Base-by-base conservation (phyloP, 2,888 invertebrate species). In the Erebia ligea region DNA sequence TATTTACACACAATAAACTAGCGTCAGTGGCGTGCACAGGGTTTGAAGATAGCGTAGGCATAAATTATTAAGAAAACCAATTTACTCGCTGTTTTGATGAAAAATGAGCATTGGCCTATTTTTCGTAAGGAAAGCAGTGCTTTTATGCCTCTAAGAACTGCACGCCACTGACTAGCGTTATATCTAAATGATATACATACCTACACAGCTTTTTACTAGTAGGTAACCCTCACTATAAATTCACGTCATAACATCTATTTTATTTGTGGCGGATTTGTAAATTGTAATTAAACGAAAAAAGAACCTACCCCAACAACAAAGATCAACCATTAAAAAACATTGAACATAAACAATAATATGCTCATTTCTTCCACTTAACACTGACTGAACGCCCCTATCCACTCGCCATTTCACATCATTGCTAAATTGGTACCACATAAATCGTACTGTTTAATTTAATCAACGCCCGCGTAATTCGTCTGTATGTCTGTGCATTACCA, bases 351-450 rank as follows among this genome's bases (percentile, higher is more conserved):
- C 76, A 76, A 74, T 74, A 70, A 68, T 69, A 74, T 65, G 69
- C 72, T 81, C 79, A 81, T 84, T 83, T 84, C 80, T 81, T 77
- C 83, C 86, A 89, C 83, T 89, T 86, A 86, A 85, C 79, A 76
- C 75, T 75, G 80, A 76, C 79, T 76, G 76, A 79, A 82, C 80
- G 85, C 90, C 91, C 90, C 90, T 89, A 91, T 91, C 76, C 80
- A 74, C 78, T 84, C 82, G 85, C 87, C 85, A 89, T 88, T 91
- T 87, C 86, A 87, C 85, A 85, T 89, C 88, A 89, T 87, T 90
- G 92, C 91, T 91, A 89, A 92, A 92, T 92, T 91, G 91, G 87
- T 84, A 83, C 77, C 80, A 86, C 91, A 91, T 93, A 93, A 92
- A 91, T 92, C 83, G 80, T 85, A 83, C 87, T 85, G 81, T 90